phyloP scores from a whole-genome alignment of 2,797 vertebrate species.

The Lerista edwardsae region DNA sequence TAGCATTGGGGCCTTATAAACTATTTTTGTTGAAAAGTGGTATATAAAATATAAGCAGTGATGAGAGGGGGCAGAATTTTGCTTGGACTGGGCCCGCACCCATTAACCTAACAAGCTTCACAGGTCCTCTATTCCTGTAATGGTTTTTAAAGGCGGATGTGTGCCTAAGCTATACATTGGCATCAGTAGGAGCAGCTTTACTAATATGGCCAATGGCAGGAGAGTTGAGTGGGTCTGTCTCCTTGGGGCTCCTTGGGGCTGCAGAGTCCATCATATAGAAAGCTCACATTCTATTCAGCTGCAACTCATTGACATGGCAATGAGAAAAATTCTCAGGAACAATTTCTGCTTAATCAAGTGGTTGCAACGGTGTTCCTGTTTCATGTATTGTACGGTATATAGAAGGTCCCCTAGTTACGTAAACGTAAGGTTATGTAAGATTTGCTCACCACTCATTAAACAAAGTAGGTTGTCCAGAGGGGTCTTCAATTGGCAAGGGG shows the following conservation, averaged over 20 bases:
- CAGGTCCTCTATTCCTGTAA: background rate
- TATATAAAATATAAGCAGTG: no score
- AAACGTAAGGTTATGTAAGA: no score
- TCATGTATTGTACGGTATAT: background rate
- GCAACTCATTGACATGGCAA: background rate
- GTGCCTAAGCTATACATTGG: background rate
- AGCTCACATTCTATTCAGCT: accelerated
- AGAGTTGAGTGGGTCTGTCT: background rate
- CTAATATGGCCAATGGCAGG: background rate
- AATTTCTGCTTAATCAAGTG: background rate
- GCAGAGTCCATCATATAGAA: background rate
- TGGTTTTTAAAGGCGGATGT: background rate
- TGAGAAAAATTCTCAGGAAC: no score
- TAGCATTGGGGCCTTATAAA: no score
- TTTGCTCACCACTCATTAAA: no score
- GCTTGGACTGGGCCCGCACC: no score
- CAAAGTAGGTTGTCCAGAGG: no score
- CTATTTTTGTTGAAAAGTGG: no score
- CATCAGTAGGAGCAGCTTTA: background rate
- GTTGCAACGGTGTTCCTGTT: background rate
- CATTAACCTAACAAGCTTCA: background rate
- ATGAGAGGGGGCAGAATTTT: no score
- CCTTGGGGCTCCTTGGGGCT: no score
- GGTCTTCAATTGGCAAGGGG: no score
- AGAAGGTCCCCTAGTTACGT: no score